Evolutionary conservation across 1,140 invertebrate genomes (phyloP), one percentile per base, ranked within the genome.

Genomic region (Drosophila orena): DNA sequence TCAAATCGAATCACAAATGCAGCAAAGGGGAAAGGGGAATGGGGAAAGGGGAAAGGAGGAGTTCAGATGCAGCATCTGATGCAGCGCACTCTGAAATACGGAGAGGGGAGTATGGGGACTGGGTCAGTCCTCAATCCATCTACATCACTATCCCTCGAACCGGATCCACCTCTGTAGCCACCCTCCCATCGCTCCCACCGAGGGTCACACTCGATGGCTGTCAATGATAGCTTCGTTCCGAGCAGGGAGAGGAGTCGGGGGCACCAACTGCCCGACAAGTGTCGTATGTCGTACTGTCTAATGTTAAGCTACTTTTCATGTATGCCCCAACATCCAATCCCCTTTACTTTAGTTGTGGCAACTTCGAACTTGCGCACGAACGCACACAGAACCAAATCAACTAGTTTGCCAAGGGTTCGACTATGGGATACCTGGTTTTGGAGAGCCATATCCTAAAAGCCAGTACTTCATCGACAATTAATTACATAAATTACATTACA

Each of bases 271-370:
- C 40, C 78, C 69, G 71, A 88, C 83, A 83, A 86, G 83, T 86
- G 83, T 88, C 79, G 83, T 77, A 79, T 88, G 83, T 86, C 76
- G 75, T 76, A 34, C 83, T 64, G 64, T 83, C 79, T 83, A 83
- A 83, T 86, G 83, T 89, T 79, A 83, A 86, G 83, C 84, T 77
- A 86, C 83, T 86, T 86, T 86, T 86, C 83, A 88, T 86, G 83
- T 86, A 81, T 49, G 52, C 52, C 80, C 79, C 44, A 57, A 44
- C 40, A 58, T 56, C 72, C 17, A 20, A 15, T 47, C 38, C 49
- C 50, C 30, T 37, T 38, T 38, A 52, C 70, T 57, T 58, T 44
- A 40, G 50, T 20, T 44, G 38, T 40, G 54, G 59, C 12, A 65
- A 52, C 47, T 44, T 59, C 35, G 24, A 79, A 47, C 58, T 57